Evolutionary conservation across 2,113 vertebrate species (phyloP), one percentile per base, ranked within the genome.

Genomic region (Poeciliopsis occidentalis): DNA sequence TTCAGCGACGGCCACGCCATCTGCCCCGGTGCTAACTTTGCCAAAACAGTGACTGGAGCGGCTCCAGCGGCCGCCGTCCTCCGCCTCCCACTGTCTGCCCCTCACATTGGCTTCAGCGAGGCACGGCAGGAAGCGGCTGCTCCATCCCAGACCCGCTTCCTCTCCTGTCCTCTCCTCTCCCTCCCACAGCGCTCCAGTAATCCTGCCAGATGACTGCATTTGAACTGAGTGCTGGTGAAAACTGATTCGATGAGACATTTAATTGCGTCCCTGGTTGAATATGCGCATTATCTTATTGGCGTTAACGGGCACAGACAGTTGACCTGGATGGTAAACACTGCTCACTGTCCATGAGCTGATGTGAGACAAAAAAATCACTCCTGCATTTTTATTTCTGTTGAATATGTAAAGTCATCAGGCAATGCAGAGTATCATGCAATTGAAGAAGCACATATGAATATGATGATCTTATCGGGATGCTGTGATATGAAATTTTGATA

Each of bases 1-100:
- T 77, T 81, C 76, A 62, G 68, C 86, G 84, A 84, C 74, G 78
- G 60, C 80, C 72, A 78, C 76, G 78, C 92, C 93, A 92, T 94
- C 91, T 94, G 92, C 89, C 86, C 74, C 37, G 64, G 67, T 71
- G 10, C 73, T 79, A 78, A 57, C 71, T 75, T 82, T 91, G 92
- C 91, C 93, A 94, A 75, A 62, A 54, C 67, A 82, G 61, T 26
- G 51, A 26, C 70, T 83, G 74, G 82, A 87, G 66, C 34, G 17
- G 37, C 73, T 89, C 87, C 89, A 92, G 85, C 76, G 85, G 77
- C 78, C 77, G 39, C 73, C 73, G 76, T 90, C 77, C 77, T 89
- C 90, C 74, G 80, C 81, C 77, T 80, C 82, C 79, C 84, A 78
- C 79, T 64, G 72, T 75, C 89, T 83, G 82, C 79, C 78, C 51